A percentile compares a stretch with the other conserved stretches of the same genome.
Conservation (phyloP, 2,113 vertebrate genomes). For the Proteles cristata region DNA sequence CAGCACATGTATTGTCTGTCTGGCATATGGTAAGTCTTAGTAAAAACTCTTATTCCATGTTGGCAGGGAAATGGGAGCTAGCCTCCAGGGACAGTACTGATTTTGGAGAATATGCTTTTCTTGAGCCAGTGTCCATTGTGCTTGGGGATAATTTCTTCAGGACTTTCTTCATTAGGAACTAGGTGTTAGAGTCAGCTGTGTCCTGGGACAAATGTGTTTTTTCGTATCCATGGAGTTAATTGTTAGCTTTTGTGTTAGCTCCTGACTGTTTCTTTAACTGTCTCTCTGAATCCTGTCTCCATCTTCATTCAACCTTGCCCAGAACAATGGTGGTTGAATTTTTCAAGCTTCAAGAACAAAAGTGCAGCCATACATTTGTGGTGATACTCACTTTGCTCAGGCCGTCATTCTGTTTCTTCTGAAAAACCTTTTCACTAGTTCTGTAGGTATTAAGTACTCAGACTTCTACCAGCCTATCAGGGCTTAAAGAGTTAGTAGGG, state of each 20-base stretch:
- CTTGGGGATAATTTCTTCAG: neutral
- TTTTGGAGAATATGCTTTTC: neutral
- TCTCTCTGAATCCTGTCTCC: neutral
- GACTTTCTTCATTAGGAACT: neutral
- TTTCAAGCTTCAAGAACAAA: neutral
- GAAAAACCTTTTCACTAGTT: neutral
- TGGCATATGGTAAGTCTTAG: neutral
- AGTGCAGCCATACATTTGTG: neutral
- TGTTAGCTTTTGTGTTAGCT: neutral
- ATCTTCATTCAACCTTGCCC: neutral
- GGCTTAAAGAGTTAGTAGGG: neutral
- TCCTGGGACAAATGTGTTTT: neutral
- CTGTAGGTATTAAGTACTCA: neutral
- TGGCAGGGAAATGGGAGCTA: neutral
- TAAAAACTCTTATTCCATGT: neutral
- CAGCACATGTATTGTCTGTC: neutral
- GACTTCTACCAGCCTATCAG: neutral
- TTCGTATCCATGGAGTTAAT: neutral
- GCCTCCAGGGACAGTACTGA: neutral
- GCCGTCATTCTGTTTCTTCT: neutral
- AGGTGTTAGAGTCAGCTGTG: neutral
- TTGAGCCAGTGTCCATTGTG: neutral
- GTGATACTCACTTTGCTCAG: neutral
- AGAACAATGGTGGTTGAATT: neutral
- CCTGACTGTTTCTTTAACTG: neutral